phyloP scores from a whole-genome alignment of 2,888 invertebrate genomes.

The Adelognathus sp. region DNA sequence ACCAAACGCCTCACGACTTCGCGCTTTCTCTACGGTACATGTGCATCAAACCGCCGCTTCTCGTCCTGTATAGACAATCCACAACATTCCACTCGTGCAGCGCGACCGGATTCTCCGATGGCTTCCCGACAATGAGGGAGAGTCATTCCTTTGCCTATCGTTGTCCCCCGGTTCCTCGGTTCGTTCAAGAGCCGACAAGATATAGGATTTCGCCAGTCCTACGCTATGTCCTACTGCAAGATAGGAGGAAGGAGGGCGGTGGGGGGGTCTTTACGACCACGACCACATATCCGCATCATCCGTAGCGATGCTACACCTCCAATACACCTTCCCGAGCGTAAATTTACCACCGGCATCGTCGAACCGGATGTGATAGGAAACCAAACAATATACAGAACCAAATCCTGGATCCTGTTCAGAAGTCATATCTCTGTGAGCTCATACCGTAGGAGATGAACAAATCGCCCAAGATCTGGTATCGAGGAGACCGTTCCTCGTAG shows the following conservation, averaged over 20 bases:
- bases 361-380: constrained; percentile 1
- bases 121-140: constrained; percentile 40
- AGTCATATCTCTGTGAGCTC: background rate
- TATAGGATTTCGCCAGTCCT: constrained; percentile 1
- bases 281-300: background rate
- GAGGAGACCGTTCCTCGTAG: background rate
- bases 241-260: too few relatives aligned
- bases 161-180: constrained; percentile 14
- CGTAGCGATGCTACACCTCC: background rate
- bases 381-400: background rate
- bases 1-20: constrained; percentile 60
- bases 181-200: background rate
- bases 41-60: background rate
- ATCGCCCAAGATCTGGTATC: background rate
- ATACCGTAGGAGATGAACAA: constrained; percentile 7
- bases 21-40: background rate
- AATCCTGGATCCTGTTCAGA: background rate
- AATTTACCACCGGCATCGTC: background rate
- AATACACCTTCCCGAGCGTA: background rate
- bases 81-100: background rate
- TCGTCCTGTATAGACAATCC: background rate
- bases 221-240: background rate
- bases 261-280: background rate
- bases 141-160: constrained; percentile 27
- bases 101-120: constrained; percentile 20